Percentiles rank a stretch among this genome's conserved stretches.
Evolutionary conservation across 1,140 invertebrate species (phyloP).

Genomic region (Myzus persicae): DNA sequence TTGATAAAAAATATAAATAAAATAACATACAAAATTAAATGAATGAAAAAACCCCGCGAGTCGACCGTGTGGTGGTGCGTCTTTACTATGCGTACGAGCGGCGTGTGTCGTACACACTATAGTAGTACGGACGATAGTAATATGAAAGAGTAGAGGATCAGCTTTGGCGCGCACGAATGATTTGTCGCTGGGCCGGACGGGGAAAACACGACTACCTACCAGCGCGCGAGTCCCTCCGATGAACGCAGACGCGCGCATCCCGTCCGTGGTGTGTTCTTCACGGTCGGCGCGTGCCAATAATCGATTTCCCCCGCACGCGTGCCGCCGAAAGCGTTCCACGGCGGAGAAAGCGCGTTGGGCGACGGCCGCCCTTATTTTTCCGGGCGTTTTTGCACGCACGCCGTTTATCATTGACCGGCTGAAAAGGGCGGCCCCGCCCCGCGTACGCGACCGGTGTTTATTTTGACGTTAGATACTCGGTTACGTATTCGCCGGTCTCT

Average conservation of each 20-base stretch:
- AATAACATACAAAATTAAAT: constrained; percentile 13
- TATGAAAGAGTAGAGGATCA: neutral
- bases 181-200: neutral
- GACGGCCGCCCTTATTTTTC: constrained; percentile 41
- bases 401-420: constrained; percentile 34
- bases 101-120: neutral
- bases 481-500: neutral
- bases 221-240: neutral
- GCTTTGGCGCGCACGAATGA: constrained; percentile 32
- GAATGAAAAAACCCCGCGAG: neutral
- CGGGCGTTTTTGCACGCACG: constrained; percentile 54
- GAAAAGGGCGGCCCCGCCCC: constrained; percentile 15
- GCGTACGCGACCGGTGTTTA: neutral
- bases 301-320: constrained; percentile 39
- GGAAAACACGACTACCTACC: neutral
- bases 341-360: constrained; percentile 5
- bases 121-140: neutral
- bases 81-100: neutral
- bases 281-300: constrained; percentile 51
- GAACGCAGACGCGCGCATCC: neutral
- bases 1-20: neutral
- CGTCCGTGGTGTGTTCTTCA: neutral
- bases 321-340: neutral
- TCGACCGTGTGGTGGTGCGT: neutral
- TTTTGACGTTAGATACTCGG: constrained; percentile 31